A percentile compares a stretch with the other conserved stretches of the same genome.
These are phyloP conservation scores for Siniperca scherzeri DNA, from an alignment of 2,797 vertebrate species.

Conservation along the genomic window DNA sequence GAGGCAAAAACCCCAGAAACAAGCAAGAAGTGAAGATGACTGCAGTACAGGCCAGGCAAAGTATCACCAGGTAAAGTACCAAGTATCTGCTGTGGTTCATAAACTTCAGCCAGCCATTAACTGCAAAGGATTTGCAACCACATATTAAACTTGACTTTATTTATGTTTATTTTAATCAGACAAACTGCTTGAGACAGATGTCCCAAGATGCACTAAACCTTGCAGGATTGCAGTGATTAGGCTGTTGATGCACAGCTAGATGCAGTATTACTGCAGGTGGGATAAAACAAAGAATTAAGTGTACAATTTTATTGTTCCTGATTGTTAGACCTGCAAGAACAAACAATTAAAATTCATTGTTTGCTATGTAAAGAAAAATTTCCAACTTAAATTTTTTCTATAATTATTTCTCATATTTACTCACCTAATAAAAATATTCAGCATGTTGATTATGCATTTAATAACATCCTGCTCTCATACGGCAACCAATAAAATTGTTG, in stretches of 20 bases:
- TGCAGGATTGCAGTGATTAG: not conserved
- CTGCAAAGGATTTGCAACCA: not conserved
- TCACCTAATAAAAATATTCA: not conserved
- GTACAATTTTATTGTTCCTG: not conserved
- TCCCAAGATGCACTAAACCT: not conserved
- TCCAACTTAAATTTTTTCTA: not conserved
- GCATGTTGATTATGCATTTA: not conserved
- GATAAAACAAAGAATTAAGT: not conserved
- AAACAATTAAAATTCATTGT: too few relatives aligned
- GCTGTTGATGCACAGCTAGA: not conserved
- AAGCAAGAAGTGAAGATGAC: not conserved
- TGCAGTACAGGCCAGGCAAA: not conserved
- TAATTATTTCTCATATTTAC: not conserved
- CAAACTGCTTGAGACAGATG: not conserved
- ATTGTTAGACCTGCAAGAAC: not conserved
- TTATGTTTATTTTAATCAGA: not conserved
- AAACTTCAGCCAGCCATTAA: not conserved
- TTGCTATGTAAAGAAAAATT: not conserved
- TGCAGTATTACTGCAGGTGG: not conserved
- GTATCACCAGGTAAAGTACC: not conserved
- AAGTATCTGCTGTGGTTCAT: not conserved
- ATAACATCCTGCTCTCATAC: not conserved
- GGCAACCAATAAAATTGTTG: not conserved
- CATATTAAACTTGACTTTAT: not conserved
- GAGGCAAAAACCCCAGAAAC: too few relatives aligned